Conservation (phyloP, 2,113 vertebrate species). For the Ranitomeya variabilis region DNA sequence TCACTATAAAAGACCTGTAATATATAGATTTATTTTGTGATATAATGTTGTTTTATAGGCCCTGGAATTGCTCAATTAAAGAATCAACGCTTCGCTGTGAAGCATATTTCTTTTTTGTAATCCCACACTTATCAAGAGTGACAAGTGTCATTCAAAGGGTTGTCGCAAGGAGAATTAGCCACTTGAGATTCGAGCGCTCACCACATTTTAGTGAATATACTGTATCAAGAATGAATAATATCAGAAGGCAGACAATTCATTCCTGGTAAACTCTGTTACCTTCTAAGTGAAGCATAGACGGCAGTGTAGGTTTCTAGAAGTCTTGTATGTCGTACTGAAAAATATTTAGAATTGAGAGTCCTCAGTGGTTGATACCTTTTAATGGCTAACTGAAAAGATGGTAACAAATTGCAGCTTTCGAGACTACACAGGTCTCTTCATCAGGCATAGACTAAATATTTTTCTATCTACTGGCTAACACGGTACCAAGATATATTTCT, state of each 20-base stretch:
- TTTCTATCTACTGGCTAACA: too few species aligned
- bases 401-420: too few species aligned
- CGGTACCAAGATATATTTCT: too few species aligned
- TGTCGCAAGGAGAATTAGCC: constrained; percentile 52
- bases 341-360: too few species aligned
- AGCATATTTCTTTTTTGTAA: constrained; percentile 42
- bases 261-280: background rate
- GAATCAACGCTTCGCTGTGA: constrained; percentile 7
- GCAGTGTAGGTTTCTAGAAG: background rate
- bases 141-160: constrained; percentile 51
- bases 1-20: background rate
- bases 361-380: too few species aligned
- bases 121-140: constrained; percentile 42
- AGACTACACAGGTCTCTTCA: too few species aligned
- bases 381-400: too few species aligned
- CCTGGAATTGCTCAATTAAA: constrained; percentile 22
- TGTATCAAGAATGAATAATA: constrained; percentile 37
- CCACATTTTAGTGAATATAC: constrained; percentile 41
- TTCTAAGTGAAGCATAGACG: constrained; percentile 5
- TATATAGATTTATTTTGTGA: constrained; percentile 29
- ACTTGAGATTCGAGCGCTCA: constrained; percentile 27
- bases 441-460: too few species aligned
- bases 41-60: constrained; percentile 33
- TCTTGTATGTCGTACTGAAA: background rate
- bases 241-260: background rate